A percentile compares a stretch with the other conserved stretches of the same genome.
phyloP scores from a whole-genome alignment of 2,888 invertebrate genomes.

The Metellina segmentata region DNA sequence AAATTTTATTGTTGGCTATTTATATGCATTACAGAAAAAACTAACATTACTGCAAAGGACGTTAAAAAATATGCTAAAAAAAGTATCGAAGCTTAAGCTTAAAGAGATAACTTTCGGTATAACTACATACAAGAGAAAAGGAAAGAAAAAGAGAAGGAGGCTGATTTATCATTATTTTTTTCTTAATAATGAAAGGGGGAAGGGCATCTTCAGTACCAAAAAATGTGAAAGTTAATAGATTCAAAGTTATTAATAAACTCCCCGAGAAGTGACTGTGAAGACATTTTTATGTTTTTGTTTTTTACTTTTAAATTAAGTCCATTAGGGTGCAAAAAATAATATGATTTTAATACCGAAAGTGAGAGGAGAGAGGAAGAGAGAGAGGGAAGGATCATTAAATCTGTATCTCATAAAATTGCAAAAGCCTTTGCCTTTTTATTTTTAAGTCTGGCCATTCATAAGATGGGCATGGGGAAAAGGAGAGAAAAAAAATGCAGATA shows the following conservation, averaged over 20 bases:
- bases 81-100: slow-evolving; percentile 7
- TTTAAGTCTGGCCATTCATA: slow-evolving; percentile 50
- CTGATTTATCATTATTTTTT: slow-evolving; percentile 26
- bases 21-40: slow-evolving; percentile 3
- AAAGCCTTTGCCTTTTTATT: slow-evolving; percentile 60
- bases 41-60: slow-evolving; percentile 2
- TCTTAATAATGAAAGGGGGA: slow-evolving; percentile 4
- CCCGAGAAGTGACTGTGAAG: slow-evolving; percentile 53
- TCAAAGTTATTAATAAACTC: slow-evolving; percentile 75
- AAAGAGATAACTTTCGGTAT: slow-evolving; percentile 52
- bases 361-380: background rate
- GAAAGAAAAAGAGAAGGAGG: background rate
- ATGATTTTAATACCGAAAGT: slow-evolving; percentile 75
- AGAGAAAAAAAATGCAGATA: slow-evolving; percentile 37
- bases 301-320: slow-evolving; percentile 74
- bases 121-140: slow-evolving; percentile 44
- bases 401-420: slow-evolving; percentile 75
- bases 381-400: slow-evolving; percentile 73
- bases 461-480: slow-evolving; percentile 2
- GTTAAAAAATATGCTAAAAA: background rate
- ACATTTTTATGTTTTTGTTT: slow-evolving; percentile 20
- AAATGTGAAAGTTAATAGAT: slow-evolving; percentile 68
- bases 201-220: slow-evolving; percentile 44
- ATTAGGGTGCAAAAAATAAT: slow-evolving; percentile 70
- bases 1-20: too few relatives aligned